Evolutionary conservation across 2,888 invertebrate species (phyloP), one percentile per base, ranked within the genome.

Genomic region (Bruchidius siliquastri): DNA sequence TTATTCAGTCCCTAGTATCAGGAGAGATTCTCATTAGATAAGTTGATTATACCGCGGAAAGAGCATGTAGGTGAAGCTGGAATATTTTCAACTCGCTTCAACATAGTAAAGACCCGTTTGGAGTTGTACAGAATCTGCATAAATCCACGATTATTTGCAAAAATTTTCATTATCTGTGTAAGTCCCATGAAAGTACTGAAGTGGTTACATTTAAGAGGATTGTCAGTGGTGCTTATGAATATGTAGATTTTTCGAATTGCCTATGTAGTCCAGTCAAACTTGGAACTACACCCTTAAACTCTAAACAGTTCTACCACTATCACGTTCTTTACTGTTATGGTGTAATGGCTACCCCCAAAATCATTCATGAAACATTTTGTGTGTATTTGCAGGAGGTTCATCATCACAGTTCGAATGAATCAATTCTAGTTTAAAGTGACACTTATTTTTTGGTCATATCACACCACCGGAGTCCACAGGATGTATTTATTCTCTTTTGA

Each of bases 141-240:
- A 77, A 78, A 77, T 78, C 79, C 75, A 67, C 76, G 77, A 78
- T 79, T 79, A 78, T 77, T 79, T 79, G 78, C 76, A 78, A 79
- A 79, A 79, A 78, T 78, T 77, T 77, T 79, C 77, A 78, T 78
- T 79, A 78, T 78, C 78, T 77, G 71, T 76, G 74, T 78, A 78
- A 78, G 77, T 78, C 76, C 72, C 77, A 77, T 78, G 76, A 77
- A 78, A 76, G 76, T 76, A 76, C 77, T 78, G 77, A 79, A 79
- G 79, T 79, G 79, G 78, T 78, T 77, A 77, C 78, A 76, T 77
- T 77, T 74, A 77, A 79, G 77, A 75, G 76, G 79, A 79, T 80
- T 79, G 78, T 76, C 76, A 75, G 70, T 73, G 73, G 75, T 72
- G 75, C 75, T 76, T 77, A 78, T 80, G 78, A 80, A 80, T 80